Evolutionary conservation across 1,140 invertebrate genomes (phyloP).

Genomic region (Chironomus tepperi): DNA sequence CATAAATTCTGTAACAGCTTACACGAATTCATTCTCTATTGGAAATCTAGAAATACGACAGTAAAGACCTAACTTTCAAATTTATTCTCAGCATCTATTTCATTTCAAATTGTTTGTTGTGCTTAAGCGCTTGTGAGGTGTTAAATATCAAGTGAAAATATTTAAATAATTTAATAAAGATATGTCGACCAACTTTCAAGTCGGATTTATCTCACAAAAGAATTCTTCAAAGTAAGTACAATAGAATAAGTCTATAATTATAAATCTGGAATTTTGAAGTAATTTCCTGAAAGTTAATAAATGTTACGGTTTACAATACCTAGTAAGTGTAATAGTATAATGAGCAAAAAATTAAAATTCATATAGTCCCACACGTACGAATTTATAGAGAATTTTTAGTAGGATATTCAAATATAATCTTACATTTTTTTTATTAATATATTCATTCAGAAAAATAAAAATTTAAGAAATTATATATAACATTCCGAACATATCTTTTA

Average conservation of each 20-base stretch:
- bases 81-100: too few relatives aligned
- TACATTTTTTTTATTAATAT: neutral
- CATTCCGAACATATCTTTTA: slow-evolving; percentile 13
- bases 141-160: neutral
- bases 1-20: too few relatives aligned
- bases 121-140: too few relatives aligned
- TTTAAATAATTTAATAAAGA: neutral
- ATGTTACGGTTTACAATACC: too few relatives aligned
- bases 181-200: slow-evolving; percentile 8
- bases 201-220: slow-evolving; percentile 9
- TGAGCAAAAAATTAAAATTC: neutral
- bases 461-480: neutral
- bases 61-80: too few relatives aligned
- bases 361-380: neutral
- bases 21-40: too few relatives aligned
- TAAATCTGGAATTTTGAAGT: neutral
- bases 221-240: slow-evolving; percentile 20
- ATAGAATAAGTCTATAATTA: neutral
- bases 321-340: neutral
- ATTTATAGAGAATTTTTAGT: neutral
- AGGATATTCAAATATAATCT: neutral
- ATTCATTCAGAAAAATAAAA: neutral
- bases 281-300: too few relatives aligned
- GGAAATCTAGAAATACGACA: too few relatives aligned
- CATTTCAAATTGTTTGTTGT: too few relatives aligned